Conservation (phyloP, 2,113 vertebrate genomes). For the Lates calcarifer region DNA sequence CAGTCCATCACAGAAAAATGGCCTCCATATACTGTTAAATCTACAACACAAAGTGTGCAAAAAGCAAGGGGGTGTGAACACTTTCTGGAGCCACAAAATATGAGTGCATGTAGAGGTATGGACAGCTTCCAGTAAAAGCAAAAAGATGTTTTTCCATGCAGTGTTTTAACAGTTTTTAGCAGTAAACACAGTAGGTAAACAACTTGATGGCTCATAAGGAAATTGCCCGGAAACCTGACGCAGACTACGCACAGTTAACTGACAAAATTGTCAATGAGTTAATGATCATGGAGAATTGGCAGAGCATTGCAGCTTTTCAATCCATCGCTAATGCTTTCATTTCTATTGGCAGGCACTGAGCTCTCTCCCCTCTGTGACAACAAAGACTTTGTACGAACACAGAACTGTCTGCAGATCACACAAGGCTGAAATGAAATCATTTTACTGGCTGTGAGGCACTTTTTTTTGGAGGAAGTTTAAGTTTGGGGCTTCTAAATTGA, state of each 20-base stretch:
- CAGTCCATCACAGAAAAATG: too few species aligned
- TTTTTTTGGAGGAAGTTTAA: conserved; percentile 23
- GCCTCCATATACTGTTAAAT: neutral
- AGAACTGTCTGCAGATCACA: conserved; percentile 34
- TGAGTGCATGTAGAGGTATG: conserved; percentile 21
- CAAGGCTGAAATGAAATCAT: conserved; percentile 10
- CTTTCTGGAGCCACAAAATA: conserved; percentile 1
- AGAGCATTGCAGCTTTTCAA: conserved; percentile 51
- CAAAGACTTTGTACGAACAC: conserved; percentile 48
- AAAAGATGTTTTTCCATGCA: conserved; percentile 23
- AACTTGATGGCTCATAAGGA: conserved; percentile 67
- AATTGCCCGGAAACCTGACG: conserved; percentile 67
- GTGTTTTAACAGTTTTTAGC: conserved; percentile 20
- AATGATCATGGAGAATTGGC: conserved; percentile 71
- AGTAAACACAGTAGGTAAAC: conserved; percentile 54
- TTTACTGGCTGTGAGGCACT: conserved; percentile 21
- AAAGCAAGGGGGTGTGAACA: neutral
- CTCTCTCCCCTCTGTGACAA: conserved; percentile 49
- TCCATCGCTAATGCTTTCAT: conserved; percentile 66
- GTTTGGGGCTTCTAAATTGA: neutral
- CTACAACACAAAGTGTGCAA: neutral
- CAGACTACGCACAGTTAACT: conserved; percentile 68
- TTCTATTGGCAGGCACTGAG: conserved; percentile 65
- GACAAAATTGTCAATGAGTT: conserved; percentile 75
- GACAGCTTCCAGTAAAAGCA: conserved; percentile 20